A percentile compares a stretch with the other conserved stretches of the same genome.
phyloP scores from a whole-genome alignment of 2,888 invertebrate genomes.

The Amphiduros pacificus region DNA sequence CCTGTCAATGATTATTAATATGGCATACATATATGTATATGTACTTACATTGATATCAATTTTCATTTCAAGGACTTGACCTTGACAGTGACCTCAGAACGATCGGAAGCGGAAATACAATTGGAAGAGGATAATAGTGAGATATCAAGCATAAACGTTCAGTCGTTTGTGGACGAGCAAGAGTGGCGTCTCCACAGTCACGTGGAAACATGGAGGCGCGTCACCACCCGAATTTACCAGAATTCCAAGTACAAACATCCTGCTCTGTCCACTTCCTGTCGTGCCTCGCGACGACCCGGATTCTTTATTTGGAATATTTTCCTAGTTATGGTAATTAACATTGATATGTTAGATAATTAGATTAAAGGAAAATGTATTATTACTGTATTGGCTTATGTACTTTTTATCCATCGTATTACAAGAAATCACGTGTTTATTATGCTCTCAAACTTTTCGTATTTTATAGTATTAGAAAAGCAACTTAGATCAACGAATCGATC shows the following conservation, averaged over 20 bases:
- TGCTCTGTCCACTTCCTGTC: constrained; percentile 34
- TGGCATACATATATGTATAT: too few species aligned
- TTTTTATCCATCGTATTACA: too few species aligned
- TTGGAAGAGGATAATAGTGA: constrained; percentile 34
- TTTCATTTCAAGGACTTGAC: constrained; percentile 32
- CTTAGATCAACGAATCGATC: too few species aligned
- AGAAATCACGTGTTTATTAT: too few species aligned
- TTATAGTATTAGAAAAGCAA: too few species aligned
- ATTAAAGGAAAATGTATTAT: too few species aligned
- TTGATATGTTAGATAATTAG: too few species aligned
- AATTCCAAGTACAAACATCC: constrained; percentile 35
- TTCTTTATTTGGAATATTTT: constrained; percentile 40
- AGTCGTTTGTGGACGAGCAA: constrained; percentile 38
- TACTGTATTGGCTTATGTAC: too few species aligned
- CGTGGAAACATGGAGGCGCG: constrained; percentile 36
- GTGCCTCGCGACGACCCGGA: constrained; percentile 35
- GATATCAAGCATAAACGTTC: constrained; percentile 37
- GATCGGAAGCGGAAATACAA: constrained; percentile 33
- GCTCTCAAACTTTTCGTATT: too few species aligned
- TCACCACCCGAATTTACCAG: constrained; percentile 34
- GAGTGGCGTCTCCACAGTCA: constrained; percentile 40
- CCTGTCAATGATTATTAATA: too few species aligned
- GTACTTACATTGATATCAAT: background rate
- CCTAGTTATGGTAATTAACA: constrained; percentile 38
- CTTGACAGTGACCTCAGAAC: constrained; percentile 38